These are phyloP conservation scores for Puntigrus tetrazona DNA, from an alignment of 2,113 vertebrate species.

Conservation along the genomic window DNA sequence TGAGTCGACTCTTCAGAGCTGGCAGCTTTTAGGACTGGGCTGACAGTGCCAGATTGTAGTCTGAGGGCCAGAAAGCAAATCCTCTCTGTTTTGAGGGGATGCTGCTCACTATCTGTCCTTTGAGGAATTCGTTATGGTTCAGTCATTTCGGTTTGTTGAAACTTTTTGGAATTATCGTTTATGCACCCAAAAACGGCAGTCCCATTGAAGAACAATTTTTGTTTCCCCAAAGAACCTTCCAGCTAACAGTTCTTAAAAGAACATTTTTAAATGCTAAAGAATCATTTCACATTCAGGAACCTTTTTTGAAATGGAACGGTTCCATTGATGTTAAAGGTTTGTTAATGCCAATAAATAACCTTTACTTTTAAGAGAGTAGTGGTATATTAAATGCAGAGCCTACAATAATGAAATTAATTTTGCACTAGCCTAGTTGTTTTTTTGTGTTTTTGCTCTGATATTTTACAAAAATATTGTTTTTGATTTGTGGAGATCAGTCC, in stretches of 20 bases:
- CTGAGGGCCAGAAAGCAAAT: conserved; percentile 38
- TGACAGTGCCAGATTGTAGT: conserved; percentile 50
- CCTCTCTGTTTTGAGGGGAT: conserved; percentile 18
- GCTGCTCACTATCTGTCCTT: background rate
- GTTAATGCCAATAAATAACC: background rate
- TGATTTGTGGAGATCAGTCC: background rate
- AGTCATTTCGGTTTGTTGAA: background rate
- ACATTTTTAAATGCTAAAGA: too few species aligned
- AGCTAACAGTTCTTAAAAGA: too few species aligned
- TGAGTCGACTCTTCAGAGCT: conserved; percentile 30
- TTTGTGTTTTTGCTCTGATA: background rate
- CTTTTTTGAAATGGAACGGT: too few species aligned
- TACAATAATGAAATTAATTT: background rate
- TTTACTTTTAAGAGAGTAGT: background rate
- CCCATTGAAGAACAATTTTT: too few species aligned
- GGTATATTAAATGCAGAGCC: too few species aligned
- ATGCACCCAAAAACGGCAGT: too few species aligned
- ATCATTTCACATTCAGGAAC: too few species aligned
- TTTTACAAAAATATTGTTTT: background rate
- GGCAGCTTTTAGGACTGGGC: conserved; percentile 27
- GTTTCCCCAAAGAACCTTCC: too few species aligned
- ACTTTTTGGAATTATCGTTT: background rate
- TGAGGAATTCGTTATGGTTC: background rate
- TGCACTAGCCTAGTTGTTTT: background rate
- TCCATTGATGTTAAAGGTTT: too few species aligned